Evolutionary conservation across 1,140 invertebrate genomes (phyloP).

Genomic region (Hyphantria cunea): DNA sequence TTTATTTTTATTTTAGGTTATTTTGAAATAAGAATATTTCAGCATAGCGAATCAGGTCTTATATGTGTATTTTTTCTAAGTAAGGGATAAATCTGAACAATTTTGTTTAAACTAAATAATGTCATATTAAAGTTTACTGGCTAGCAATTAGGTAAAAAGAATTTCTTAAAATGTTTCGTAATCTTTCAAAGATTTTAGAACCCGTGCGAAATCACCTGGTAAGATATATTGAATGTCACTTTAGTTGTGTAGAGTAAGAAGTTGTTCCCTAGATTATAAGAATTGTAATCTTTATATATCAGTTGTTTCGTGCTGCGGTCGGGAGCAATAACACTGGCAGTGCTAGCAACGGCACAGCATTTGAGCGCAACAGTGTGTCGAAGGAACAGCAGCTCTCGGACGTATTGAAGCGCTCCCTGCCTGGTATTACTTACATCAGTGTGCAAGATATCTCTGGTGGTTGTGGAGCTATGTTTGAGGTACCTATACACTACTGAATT

Average conservation of each 20-base stretch:
- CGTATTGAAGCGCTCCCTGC: slow-evolving; percentile 83
- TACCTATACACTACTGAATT: slow-evolving; percentile 66
- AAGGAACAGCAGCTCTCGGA: slow-evolving; percentile 66
- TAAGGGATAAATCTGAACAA: too few species aligned
- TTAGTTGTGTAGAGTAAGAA: too few species aligned
- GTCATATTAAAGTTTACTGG: too few species aligned
- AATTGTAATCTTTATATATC: too few species aligned
- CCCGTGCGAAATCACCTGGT: slow-evolving; percentile 61
- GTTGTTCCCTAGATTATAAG: too few species aligned
- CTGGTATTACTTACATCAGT: slow-evolving; percentile 85
- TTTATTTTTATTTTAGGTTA: too few species aligned
- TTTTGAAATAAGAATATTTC: too few species aligned
- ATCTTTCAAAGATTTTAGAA: slow-evolving; percentile 53
- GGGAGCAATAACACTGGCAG: slow-evolving; percentile 25
- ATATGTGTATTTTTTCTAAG: too few species aligned
- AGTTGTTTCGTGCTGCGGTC: slow-evolving; percentile 37
- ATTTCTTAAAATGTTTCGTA: slow-evolving; percentile 70
- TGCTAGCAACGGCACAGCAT: slow-evolving; percentile 35
- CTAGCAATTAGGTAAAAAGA: too few species aligned
- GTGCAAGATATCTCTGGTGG: slow-evolving; percentile 91
- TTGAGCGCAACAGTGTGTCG: slow-evolving; percentile 56
- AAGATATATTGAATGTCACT: too few species aligned
- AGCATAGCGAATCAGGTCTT: too few species aligned
- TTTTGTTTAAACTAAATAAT: too few species aligned
- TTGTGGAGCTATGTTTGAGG: slow-evolving; percentile 95